A percentile compares a stretch with the other conserved stretches of the same genome.
These are phyloP conservation scores for Hylaeus anthracinus DNA, from an alignment of 1,140 invertebrate genomes.

Conservation along the genomic window DNA sequence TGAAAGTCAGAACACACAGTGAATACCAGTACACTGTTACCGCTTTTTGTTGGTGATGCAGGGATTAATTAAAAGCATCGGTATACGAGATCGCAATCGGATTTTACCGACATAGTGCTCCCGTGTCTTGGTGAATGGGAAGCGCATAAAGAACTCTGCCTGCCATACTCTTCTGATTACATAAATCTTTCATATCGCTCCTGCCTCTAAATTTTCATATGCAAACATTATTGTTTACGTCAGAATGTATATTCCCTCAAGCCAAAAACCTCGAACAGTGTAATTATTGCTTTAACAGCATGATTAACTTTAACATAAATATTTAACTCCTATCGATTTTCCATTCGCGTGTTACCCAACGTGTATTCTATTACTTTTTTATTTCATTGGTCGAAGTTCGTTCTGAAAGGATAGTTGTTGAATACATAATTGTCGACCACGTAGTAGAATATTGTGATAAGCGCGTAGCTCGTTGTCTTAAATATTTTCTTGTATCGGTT, in stretches of 20 bases:
- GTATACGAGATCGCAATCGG: conserved; percentile 7
- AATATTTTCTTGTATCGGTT: neutral
- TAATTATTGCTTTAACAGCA: too few species aligned
- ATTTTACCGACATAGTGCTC: conserved; percentile 7
- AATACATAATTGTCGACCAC: neutral
- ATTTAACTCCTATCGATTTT: too few species aligned
- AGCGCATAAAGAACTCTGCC: neutral
- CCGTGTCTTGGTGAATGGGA: neutral
- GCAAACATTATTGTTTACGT: too few species aligned
- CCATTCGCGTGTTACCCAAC: too few species aligned
- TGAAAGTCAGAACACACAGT: conserved; percentile 21
- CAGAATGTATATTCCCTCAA: too few species aligned
- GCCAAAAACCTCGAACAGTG: too few species aligned
- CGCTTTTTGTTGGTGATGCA: conserved; percentile 21
- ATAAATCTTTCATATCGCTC: too few species aligned
- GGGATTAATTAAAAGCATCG: conserved; percentile 49
- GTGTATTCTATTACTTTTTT: too few species aligned
- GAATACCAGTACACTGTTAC: conserved; percentile 16
- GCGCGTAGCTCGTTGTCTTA: neutral
- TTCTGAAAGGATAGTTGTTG: neutral
- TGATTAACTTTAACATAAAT: too few species aligned
- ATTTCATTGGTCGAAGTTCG: neutral
- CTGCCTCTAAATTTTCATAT: too few species aligned
- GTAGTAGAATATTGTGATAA: too few species aligned
- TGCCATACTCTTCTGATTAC: too few species aligned